Base-by-base conservation (phyloP, 2,888 invertebrate genomes). In the Ophonus ardosiacus region DNA sequence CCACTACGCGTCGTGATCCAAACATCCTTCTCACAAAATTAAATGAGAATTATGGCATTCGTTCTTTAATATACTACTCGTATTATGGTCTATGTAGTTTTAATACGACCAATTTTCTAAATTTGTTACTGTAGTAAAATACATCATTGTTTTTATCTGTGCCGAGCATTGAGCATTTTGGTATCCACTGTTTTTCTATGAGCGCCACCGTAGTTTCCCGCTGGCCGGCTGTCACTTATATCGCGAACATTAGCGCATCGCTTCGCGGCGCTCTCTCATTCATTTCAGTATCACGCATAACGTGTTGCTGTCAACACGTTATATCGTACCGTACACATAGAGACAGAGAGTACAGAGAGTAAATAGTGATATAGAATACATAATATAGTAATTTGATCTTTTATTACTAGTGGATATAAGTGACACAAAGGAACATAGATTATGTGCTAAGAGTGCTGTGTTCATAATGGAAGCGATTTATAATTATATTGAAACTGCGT, bases 401-500 rank as follows among this genome's bases (percentile, higher is more conserved):
- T n/a, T 31, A n/a, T 1, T 43, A 40, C 40, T 74, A 3, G 71
- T 74, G 71, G 43, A 51, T 10, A 51, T 51, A 8, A 18, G n/a
- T 43, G 43, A 18, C 7, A 13, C 43, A 74, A 74, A 31, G 31
- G 31, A 31, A 31, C 31, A 31, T 31, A 31, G 31, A 31, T 31
- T 31, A 31, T 31, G 31, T 31, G 31, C 3, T 24, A 31, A 31
- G 31, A 0, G 31, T 31, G 31, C 31, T 31, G 31, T 31, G 43
- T 51, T 3, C n/a, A 59, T 38, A 13, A 84, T 84, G 84, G 84
- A 84, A 65, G 38, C 65, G 2, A 84, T 84, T 24, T 84, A 61
- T 63, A 84, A 84, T 78, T 84, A 84, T 21, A 76, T 84, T 7
- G 84, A 84, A 78, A 84, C 84, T 15, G 78, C 84, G 1, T 24